Evolutionary conservation across 2,797 vertebrate species (phyloP), one percentile per base, ranked within the genome.

Genomic region (Poeciliopsis presidionis): DNA sequence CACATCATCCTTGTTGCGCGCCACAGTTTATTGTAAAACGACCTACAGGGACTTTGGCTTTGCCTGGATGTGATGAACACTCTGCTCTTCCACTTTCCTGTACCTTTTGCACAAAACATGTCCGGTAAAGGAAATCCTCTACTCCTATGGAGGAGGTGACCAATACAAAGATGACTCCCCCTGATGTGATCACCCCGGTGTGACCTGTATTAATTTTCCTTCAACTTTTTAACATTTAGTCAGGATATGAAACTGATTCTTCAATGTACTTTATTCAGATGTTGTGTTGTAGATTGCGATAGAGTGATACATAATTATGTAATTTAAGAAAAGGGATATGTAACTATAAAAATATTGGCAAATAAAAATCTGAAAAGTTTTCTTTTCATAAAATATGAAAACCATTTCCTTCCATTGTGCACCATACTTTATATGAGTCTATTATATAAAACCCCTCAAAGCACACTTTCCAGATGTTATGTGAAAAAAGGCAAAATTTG

Each of bases 91-190:
- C 90, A 81, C 25, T 72, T 45, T 55, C 0, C 0, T 85, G 81
- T 89, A 88, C 85, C 75, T 88, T 89, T 81, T 81, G 89, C 77
- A 89, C 90, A 90, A 87, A 90, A 87, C 81, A 75, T 90, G 84
- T 85, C 83, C 73, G 63, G 72, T 73, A 88, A 90, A 86, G 95
- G 92, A 95, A 91, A 94, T 95, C 93, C 93, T 96, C 61, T 89
- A 49, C 80, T 88, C 89, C 84, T 73, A 86, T 76, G 80, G 82
- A 90, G 89, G 83, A 87, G 84, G 85, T 83, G 83, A 88, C 77
- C 79, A 53, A 86, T 72, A 83, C 74, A 84, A 82, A 87, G 73
- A 87, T 49, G n/a, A 83, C 55, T 67, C 41, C 53, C 49, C 46
- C 81, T 14, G 43, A 47, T 87, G 79, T 80, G 39, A 85, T 79